Percentiles rank a stretch among this genome's conserved stretches.
phyloP scores from a whole-genome alignment of 2,113 vertebrate genomes.

The Corythaeola cristata region DNA sequence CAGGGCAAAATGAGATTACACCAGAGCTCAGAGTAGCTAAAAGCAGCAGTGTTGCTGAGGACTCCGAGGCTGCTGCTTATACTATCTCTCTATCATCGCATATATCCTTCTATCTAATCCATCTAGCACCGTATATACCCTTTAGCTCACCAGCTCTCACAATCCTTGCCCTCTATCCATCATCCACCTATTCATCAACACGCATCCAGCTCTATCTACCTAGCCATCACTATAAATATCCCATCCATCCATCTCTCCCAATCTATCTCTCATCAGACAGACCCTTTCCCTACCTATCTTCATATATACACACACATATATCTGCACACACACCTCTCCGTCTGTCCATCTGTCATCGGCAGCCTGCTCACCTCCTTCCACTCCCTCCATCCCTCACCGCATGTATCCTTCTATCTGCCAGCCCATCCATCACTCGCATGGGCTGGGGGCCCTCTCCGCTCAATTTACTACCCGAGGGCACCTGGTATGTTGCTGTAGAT shows the following conservation, averaged over 20 bases:
- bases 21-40: background rate
- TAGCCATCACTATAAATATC: constrained; percentile 69
- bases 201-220: constrained; percentile 63
- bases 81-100: constrained; percentile 38
- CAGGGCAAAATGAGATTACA: constrained; percentile 40
- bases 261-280: constrained; percentile 50
- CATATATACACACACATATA: background rate
- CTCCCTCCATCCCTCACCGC: background rate
- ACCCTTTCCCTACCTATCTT: constrained; percentile 10
- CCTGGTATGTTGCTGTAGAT: background rate
- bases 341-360: constrained; percentile 20
- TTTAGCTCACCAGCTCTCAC: constrained; percentile 50
- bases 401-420: background rate
- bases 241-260: constrained; percentile 66
- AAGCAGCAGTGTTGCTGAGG: background rate
- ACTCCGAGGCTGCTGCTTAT: background rate
- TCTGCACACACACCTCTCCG: background rate
- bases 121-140: constrained; percentile 47
- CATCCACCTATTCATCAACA: constrained; percentile 68
- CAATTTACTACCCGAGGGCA: background rate
- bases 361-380: background rate
- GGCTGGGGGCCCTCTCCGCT: background rate
- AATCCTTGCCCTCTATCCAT: constrained; percentile 66
- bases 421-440: constrained; percentile 27
- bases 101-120: constrained; percentile 63